A percentile compares a stretch with the other conserved stretches of the same genome.
phyloP scores from a whole-genome alignment of 1,140 invertebrate genomes.

The Drosophila arawakana region DNA sequence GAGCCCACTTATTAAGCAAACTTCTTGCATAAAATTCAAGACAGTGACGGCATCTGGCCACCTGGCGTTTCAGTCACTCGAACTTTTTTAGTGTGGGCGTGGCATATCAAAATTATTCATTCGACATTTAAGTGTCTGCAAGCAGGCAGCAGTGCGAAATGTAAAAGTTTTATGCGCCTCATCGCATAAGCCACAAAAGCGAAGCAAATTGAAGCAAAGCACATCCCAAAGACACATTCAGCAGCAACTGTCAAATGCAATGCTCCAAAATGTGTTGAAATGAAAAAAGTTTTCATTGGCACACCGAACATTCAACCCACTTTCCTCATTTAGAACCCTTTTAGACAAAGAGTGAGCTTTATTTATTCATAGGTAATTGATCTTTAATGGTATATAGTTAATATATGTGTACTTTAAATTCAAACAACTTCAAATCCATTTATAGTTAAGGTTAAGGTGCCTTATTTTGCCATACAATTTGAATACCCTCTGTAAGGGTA shows the following conservation, averaged over 20 bases:
- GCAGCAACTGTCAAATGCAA: constrained; percentile 38
- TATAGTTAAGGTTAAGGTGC: too few relatives aligned
- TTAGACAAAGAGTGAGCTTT: too few relatives aligned
- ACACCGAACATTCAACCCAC: too few relatives aligned
- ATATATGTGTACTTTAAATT: too few relatives aligned
- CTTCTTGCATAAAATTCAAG: constrained; percentile 42
- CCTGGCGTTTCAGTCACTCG: constrained; percentile 38
- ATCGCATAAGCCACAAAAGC: constrained; percentile 49
- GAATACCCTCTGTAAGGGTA: too few relatives aligned
- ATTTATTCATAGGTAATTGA: too few relatives aligned
- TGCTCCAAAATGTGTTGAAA: constrained; percentile 15
- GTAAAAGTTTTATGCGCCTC: constrained; percentile 72
- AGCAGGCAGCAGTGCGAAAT: constrained; percentile 48
- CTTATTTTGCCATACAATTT: too few relatives aligned
- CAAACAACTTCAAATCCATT: too few relatives aligned
- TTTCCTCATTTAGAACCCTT: too few relatives aligned
- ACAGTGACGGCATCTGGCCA: constrained; percentile 37
- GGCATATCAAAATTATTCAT: constrained; percentile 78
- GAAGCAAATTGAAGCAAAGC: constrained; percentile 38
- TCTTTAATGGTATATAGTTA: too few relatives aligned
- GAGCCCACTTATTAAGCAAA: constrained; percentile 62
- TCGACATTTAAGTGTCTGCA: constrained; percentile 76
- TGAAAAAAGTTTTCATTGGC: not conserved
- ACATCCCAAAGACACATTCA: constrained; percentile 41
- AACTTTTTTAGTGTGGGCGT: constrained; percentile 51